These are phyloP conservation scores for Prosapia bicincta DNA, from an alignment of 2,888 invertebrate genomes.

Conservation along the genomic window DNA sequence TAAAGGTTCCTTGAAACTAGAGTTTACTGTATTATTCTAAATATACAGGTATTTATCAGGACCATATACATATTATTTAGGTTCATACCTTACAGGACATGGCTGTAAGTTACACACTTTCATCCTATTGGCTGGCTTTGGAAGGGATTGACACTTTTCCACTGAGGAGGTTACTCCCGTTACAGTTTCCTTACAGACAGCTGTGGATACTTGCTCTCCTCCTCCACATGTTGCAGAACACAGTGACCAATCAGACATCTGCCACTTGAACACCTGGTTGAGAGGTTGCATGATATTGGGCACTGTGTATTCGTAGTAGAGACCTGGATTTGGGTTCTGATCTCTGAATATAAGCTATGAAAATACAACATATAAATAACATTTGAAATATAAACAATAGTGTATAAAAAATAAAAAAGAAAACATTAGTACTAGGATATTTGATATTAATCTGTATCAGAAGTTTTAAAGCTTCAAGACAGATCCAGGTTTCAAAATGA, in stretches of 20 bases:
- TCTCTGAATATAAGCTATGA: conserved; percentile 67
- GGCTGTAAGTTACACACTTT: conserved; percentile 63
- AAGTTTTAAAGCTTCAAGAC: no score
- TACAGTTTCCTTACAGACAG: conserved; percentile 48
- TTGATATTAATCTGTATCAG: no score
- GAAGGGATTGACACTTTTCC: conserved; percentile 4
- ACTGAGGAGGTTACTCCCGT: not conserved
- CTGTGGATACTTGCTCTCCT: conserved; percentile 43
- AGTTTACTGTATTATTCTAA: no score
- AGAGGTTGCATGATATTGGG: conserved; percentile 51
- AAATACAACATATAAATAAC: no score
- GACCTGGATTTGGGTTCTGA: conserved; percentile 49
- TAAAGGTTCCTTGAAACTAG: no score
- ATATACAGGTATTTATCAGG: no score
- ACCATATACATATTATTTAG: no score
- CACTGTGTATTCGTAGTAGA: conserved; percentile 53
- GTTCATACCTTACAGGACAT: conserved; percentile 45
- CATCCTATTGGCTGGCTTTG: conserved; percentile 55
- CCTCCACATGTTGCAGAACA: conserved; percentile 50
- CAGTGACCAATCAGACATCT: conserved; percentile 49
- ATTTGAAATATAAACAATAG: no score
- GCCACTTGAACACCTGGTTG: conserved; percentile 47
- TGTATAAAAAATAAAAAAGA: no score
- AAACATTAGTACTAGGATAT: no score
- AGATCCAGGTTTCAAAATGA: no score